Evolutionary conservation across 2,888 invertebrate species (phyloP).

Genomic region (Melanostoma scalare): DNA sequence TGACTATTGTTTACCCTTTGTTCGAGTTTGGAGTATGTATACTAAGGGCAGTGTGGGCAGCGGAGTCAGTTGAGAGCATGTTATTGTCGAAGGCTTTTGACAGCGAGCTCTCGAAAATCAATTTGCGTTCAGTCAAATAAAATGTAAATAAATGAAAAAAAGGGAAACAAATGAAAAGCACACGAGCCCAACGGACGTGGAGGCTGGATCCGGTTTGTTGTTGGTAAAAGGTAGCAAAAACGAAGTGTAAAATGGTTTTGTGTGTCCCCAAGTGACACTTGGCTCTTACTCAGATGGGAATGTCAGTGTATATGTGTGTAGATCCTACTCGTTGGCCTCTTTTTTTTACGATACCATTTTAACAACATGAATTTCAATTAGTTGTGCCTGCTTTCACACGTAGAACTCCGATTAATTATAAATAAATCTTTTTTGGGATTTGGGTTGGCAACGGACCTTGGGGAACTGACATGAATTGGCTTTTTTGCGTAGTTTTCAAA

Average conservation of each 20-base stretch:
- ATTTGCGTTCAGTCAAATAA: constrained; percentile 39
- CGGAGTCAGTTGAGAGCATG: constrained; percentile 18
- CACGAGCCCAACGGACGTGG: too few relatives aligned
- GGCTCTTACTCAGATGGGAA: constrained; percentile 2
- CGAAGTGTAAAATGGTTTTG: constrained; percentile 45
- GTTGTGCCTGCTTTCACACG: constrained; percentile 44
- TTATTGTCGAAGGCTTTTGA: constrained; percentile 40
- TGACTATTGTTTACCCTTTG: background rate
- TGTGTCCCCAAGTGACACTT: constrained; percentile 48
- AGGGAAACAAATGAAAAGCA: background rate
- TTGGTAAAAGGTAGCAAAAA: constrained; percentile 6
- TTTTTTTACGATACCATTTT: constrained; percentile 24
- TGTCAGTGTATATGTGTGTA: constrained; percentile 4
- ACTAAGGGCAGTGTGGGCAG: constrained; percentile 10
- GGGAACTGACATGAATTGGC: too few relatives aligned
- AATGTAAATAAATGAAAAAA: constrained; percentile 29
- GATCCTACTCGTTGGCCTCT: constrained; percentile 12
- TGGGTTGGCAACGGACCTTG: background rate
- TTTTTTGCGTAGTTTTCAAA: too few relatives aligned
- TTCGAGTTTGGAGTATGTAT: constrained; percentile 19
- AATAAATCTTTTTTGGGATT: constrained; percentile 29
- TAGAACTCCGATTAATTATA: constrained; percentile 45
- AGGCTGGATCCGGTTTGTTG: background rate
- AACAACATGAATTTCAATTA: constrained; percentile 46
- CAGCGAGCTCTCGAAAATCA: constrained; percentile 39